Evolutionary conservation across 2,888 invertebrate species (phyloP).

Genomic region (Chesias legatella): DNA sequence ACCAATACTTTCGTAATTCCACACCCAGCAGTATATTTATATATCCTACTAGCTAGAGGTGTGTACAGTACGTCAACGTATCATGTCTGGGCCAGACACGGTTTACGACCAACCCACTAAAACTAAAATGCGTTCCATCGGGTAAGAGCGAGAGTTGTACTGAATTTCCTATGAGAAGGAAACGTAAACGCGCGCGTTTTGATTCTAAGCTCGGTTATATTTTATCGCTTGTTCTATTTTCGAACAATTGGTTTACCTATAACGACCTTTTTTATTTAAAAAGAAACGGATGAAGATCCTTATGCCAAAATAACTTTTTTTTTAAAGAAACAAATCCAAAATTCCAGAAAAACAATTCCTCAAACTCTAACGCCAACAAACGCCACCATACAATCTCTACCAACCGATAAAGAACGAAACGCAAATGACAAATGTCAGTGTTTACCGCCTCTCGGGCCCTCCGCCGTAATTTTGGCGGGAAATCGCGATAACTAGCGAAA

Average conservation of each 20-base stretch:
- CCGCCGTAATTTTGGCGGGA: constrained; percentile 29
- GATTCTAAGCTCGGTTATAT: constrained; percentile 9
- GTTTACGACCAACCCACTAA: constrained; percentile 31
- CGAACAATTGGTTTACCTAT: not conserved
- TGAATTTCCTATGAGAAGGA: constrained; percentile 19
- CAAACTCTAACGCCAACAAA: constrained; percentile 7
- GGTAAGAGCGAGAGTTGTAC: constrained; percentile 18
- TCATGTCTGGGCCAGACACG: constrained; percentile 23
- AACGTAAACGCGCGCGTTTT: constrained; percentile 11
- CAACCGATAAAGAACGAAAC: constrained; percentile 18
- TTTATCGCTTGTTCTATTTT: constrained; percentile 5
- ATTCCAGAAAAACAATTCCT: not conserved
- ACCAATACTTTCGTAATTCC: not conserved
- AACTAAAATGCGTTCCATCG: constrained; percentile 24
- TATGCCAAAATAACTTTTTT: no score
- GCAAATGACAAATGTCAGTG: constrained; percentile 25
- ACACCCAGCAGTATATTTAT: not conserved
- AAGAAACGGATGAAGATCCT: no score
- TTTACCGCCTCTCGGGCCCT: constrained; percentile 19
- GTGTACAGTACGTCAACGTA: constrained; percentile 11
- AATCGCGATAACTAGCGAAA: constrained; percentile 32
- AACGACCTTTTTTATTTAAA: no score
- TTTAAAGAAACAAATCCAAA: no score
- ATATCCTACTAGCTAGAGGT: not conserved
- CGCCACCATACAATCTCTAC: constrained; percentile 2